Conservation (phyloP, 2,113 vertebrate genomes). For the Indicator indicator region DNA sequence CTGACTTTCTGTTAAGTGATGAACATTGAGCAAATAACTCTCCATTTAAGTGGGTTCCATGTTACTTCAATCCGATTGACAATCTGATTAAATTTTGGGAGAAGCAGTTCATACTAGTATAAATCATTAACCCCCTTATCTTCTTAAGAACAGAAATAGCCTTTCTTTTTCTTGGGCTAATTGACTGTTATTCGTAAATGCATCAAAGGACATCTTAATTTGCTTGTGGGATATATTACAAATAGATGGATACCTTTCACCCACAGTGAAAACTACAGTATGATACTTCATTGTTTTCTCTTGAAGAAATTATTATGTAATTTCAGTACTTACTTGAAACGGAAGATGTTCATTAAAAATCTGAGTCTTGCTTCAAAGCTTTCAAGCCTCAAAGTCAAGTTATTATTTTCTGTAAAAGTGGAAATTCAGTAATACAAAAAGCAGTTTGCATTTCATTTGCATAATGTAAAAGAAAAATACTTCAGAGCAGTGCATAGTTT, state of each 20-base stretch:
- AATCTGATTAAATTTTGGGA: slow-evolving; percentile 1
- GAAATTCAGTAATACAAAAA: slow-evolving; percentile 8
- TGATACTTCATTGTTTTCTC: slow-evolving; percentile 14
- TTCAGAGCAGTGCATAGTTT: background rate
- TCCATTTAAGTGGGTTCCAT: background rate
- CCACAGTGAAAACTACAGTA: background rate
- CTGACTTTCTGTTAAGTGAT: background rate
- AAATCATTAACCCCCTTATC: background rate
- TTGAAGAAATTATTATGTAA: background rate
- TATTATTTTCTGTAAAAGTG: slow-evolving; percentile 12
- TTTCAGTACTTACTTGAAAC: background rate
- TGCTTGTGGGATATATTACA: background rate
- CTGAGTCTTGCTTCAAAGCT: slow-evolving; percentile 5
- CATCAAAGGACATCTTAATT: slow-evolving; percentile 25
- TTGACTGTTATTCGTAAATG: background rate
- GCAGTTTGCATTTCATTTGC: background rate
- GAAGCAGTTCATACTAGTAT: background rate
- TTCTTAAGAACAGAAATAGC: background rate
- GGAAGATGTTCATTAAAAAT: slow-evolving; percentile 19
- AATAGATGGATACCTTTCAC: background rate
- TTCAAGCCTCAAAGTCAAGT: slow-evolving; percentile 15
- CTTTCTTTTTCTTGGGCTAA: background rate
- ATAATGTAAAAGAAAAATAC: background rate
- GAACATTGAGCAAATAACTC: background rate
- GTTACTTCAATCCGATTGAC: background rate